A percentile compares a stretch with the other conserved stretches of the same genome.
phyloP scores from a whole-genome alignment of 1,140 invertebrate species.

The Idris sp. region DNA sequence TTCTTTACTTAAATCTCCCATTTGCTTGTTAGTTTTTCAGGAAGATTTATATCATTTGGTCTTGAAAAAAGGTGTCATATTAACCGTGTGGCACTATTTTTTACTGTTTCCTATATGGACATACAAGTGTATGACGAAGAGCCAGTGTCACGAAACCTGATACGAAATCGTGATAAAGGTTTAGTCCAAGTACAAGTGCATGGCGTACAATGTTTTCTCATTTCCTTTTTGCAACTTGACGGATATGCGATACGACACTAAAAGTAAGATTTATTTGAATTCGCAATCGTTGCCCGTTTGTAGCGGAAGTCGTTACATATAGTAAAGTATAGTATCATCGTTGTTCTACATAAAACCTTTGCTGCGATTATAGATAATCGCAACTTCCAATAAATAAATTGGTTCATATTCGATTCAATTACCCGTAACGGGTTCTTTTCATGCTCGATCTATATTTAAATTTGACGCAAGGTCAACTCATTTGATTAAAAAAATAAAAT shows the following conservation, averaged over 20 bases:
- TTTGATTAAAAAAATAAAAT: too few relatives aligned
- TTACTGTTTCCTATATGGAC: too few relatives aligned
- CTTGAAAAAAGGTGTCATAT: too few relatives aligned
- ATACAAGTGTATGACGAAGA: too few relatives aligned
- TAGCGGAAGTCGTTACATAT: conserved; percentile 39
- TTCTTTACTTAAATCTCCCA: too few relatives aligned
- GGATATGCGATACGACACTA: conserved; percentile 23
- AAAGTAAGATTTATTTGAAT: conserved; percentile 24
- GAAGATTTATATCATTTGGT: too few relatives aligned
- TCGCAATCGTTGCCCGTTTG: neutral
- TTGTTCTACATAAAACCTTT: conserved; percentile 22
- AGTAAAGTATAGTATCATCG: conserved; percentile 14
- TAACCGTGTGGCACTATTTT: too few relatives aligned
- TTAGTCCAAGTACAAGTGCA: conserved; percentile 30
- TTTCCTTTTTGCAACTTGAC: conserved; percentile 5
- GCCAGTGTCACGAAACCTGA: conserved; percentile 29
- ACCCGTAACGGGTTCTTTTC: conserved; percentile 42
- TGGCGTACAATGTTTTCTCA: conserved; percentile 6
- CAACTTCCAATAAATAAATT: conserved; percentile 20
- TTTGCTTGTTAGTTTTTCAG: too few relatives aligned
- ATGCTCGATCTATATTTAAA: conserved; percentile 18
- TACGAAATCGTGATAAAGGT: conserved; percentile 23
- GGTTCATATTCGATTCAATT: conserved; percentile 29
- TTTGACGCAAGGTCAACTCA: conserved; percentile 30
- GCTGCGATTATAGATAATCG: conserved; percentile 50